Percentiles rank a stretch among this genome's conserved stretches.
phyloP scores from a whole-genome alignment of 1,140 invertebrate species.

The Trachymyrmex septentrionalis region DNA sequence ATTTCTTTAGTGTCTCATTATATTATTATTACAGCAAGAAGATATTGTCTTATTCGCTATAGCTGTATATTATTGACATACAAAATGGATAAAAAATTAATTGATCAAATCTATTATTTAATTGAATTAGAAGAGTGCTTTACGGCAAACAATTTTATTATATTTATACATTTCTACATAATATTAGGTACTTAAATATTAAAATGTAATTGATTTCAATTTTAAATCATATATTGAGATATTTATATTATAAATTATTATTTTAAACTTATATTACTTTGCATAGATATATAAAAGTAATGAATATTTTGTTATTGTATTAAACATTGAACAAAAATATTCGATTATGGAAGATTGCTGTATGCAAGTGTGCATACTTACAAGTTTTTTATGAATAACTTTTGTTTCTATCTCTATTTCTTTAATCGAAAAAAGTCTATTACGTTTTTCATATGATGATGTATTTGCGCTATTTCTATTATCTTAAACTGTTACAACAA shows the following conservation, averaged over 20 bases:
- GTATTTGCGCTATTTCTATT: not conserved
- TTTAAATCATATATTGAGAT: too few relatives aligned
- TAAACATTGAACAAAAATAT: not conserved
- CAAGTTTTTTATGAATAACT: not conserved
- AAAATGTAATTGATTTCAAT: not conserved
- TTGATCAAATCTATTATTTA: not conserved
- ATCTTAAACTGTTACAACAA: constrained; percentile 20
- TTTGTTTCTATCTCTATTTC: not conserved
- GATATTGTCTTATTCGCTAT: not conserved
- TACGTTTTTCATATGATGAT: not conserved
- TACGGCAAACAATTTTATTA: not conserved
- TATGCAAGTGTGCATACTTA: not conserved
- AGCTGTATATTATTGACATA: not conserved
- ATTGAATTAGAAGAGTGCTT: not conserved
- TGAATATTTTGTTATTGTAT: not conserved
- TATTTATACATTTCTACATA: not conserved
- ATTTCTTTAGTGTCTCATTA: not conserved
- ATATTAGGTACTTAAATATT: not conserved
- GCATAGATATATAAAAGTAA: not conserved
- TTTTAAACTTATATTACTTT: not conserved
- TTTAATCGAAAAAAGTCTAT: not conserved
- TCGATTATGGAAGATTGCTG: not conserved
- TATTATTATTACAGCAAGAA: not conserved
- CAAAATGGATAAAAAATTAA: constrained; percentile 20
- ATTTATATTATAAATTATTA: constrained; percentile 4